A percentile compares a stretch with the other conserved stretches of the same genome.
These are phyloP conservation scores for Macroglossus sobrinus DNA, from an alignment of 2,113 vertebrate species.

Conservation along the genomic window DNA sequence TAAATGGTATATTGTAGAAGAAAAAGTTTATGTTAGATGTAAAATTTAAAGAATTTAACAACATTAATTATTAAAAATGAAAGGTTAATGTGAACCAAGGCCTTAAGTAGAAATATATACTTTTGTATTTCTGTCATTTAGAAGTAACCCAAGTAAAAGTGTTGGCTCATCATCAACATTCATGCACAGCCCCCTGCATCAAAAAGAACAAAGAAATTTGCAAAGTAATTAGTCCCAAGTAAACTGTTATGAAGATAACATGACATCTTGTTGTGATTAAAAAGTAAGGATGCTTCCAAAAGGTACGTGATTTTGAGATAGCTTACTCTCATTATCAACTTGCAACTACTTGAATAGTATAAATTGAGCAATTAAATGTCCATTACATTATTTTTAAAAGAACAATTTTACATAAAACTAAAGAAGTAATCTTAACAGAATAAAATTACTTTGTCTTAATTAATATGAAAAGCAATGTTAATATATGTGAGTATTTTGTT, in stretches of 20 bases:
- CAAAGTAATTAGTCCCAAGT: neutral
- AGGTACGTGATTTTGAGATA: neutral
- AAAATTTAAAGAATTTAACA: neutral
- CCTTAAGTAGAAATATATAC: neutral
- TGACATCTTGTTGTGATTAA: neutral
- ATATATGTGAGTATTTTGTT: neutral
- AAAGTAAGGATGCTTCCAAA: neutral
- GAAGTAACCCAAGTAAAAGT: conserved; percentile 11
- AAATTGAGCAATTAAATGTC: neutral
- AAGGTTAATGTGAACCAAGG: neutral
- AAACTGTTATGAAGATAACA: neutral
- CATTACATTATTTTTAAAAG: neutral
- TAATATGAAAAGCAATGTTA: neutral
- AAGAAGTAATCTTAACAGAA: neutral
- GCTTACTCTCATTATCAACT: neutral
- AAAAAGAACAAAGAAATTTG: neutral
- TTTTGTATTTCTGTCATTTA: conserved; percentile 21
- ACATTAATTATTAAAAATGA: neutral
- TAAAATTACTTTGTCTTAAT: neutral
- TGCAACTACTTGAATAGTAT: neutral
- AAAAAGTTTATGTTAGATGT: neutral
- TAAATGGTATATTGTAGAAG: neutral
- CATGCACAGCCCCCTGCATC: neutral
- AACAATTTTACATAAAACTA: neutral
- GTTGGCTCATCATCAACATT: neutral